Conservation (phyloP, 2,797 vertebrate species). For the Bradypus variegatus region DNA sequence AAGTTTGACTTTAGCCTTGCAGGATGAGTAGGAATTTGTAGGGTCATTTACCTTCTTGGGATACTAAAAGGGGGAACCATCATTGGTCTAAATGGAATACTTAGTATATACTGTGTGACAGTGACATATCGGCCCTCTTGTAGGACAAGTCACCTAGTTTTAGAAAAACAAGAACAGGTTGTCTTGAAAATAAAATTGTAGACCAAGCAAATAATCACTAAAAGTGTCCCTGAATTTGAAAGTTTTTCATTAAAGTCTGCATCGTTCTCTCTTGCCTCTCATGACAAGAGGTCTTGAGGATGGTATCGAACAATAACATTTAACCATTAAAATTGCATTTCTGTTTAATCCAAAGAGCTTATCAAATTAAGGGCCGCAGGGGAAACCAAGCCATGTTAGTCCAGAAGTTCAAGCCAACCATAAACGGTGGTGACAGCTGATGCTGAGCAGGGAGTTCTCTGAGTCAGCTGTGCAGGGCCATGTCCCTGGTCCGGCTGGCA, state of each 20-base stretch:
- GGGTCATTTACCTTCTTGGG: neutral
- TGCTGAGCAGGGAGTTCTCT: conserved; percentile 12
- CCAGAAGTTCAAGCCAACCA: neutral
- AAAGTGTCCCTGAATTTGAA: neutral
- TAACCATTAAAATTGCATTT: conserved; percentile 8
- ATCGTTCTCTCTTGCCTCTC: neutral
- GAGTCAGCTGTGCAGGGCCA: conserved; percentile 22
- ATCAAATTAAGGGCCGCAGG: neutral
- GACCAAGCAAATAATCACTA: neutral
- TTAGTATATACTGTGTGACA: neutral
- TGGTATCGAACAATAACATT: neutral
- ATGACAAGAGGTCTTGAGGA: neutral
- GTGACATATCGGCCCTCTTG: neutral
- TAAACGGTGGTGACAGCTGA: conserved; percentile 40
- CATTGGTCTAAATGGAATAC: neutral
- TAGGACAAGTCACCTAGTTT: neutral
- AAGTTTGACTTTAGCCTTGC: neutral
- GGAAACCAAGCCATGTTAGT: neutral
- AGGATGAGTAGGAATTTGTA: neutral
- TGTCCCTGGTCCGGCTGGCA: neutral
- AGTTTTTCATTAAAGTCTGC: neutral
- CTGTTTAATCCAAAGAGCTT: neutral
- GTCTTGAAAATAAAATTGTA: conserved; percentile 15
- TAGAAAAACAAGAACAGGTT: neutral
- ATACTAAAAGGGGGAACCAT: neutral